A percentile compares a stretch with the other conserved stretches of the same genome.
phyloP scores from a whole-genome alignment of 2,797 vertebrate genomes.

The Nannoperca obscura region DNA sequence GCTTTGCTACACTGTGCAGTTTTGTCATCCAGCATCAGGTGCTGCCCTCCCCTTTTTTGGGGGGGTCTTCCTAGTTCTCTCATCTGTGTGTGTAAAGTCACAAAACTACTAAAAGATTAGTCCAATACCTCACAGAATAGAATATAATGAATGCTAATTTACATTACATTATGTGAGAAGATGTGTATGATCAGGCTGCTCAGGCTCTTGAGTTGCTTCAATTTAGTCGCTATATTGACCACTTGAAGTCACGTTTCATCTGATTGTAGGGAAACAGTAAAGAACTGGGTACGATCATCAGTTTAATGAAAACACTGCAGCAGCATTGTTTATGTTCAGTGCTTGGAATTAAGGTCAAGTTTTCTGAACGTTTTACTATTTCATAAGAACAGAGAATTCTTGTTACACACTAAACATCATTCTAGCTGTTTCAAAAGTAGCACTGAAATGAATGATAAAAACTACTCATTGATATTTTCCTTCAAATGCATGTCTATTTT shows the following conservation, averaged over 20 bases:
- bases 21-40: background rate
- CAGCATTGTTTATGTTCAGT: background rate
- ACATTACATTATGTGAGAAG: background rate
- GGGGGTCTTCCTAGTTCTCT: background rate
- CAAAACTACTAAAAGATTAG: background rate
- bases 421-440: background rate
- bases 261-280: background rate
- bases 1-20: background rate
- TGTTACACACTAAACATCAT: background rate
- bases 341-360: background rate
- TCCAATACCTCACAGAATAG: background rate
- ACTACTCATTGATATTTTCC: background rate
- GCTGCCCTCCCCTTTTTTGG: background rate
- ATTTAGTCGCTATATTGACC: background rate
- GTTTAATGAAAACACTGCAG: background rate
- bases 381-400: background rate
- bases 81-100: background rate
- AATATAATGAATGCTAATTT: background rate
- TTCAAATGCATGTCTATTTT: slow-evolving; percentile 3
- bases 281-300: background rate
- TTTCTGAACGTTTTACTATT: background rate
- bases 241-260: background rate
- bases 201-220: background rate
- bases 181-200: background rate
- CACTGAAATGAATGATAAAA: background rate